phyloP scores from a whole-genome alignment of 2,888 invertebrate genomes.

The Crematogaster levior region DNA sequence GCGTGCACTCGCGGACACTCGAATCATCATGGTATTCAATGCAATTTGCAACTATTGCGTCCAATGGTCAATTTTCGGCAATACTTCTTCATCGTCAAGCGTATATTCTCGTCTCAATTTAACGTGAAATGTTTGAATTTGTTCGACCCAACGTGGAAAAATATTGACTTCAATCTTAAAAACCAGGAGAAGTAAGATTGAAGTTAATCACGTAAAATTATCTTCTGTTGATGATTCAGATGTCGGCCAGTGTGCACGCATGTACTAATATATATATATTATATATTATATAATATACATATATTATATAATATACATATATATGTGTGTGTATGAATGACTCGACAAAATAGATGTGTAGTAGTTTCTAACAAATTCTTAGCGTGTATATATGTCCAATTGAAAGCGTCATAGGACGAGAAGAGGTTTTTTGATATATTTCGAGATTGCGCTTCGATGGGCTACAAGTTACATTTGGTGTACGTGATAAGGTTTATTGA shows the following conservation, averaged over 20 bases:
- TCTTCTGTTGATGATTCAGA: not conserved
- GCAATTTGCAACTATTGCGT: not conserved
- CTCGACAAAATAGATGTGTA: conserved; percentile 80
- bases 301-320: conserved; percentile 21
- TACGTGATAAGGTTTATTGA: conserved; percentile 56
- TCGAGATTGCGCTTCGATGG: conserved; percentile 49
- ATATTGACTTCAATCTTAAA: not conserved
- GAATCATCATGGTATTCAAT: conserved; percentile 8
- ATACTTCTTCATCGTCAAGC: not conserved
- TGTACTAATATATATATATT: conserved; percentile 14
- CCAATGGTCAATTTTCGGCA: not conserved
- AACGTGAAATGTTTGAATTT: not conserved
- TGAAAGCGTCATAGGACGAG: conserved; percentile 57
- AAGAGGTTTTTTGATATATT: conserved; percentile 45
- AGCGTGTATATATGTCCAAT: conserved; percentile 84
- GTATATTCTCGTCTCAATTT: not conserved
- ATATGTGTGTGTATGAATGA: conserved; percentile 57
- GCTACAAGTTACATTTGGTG: conserved; percentile 63
- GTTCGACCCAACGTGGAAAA: not conserved
- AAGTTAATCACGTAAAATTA: not conserved
- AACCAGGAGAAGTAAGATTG: not conserved
- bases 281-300: no score
- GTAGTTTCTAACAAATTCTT: conserved; percentile 83
- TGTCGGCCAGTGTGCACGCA: not conserved
- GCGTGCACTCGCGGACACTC: conserved; percentile 15